These are phyloP conservation scores for Lissonota sp. DNA, from an alignment of 2,888 invertebrate species.

Conservation along the genomic window DNA sequence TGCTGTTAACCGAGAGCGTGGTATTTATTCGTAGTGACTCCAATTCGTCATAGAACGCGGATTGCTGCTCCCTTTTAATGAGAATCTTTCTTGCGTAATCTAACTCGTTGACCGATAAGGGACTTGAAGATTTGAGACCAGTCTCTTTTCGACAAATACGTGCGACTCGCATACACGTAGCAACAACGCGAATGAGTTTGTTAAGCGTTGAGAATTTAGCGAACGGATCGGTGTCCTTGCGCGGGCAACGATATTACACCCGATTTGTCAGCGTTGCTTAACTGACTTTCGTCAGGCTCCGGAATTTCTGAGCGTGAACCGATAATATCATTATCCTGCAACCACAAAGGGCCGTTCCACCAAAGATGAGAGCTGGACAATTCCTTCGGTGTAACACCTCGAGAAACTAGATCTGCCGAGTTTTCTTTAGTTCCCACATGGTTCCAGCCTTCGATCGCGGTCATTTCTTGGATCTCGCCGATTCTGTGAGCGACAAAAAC, in stretches of 20 bases:
- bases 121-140: not conserved
- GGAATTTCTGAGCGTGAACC: not conserved
- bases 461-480: too few species aligned
- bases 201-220: conserved; percentile 22
- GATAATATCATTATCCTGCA: conserved; percentile 14
- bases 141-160: conserved; percentile 4
- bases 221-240: not conserved
- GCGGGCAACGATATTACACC: not conserved
- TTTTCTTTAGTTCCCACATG: too few species aligned
- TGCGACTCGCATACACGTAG: conserved; percentile 44
- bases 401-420: too few species aligned
- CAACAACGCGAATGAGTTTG: conserved; percentile 30
- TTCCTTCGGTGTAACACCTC: too few species aligned
- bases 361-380: too few species aligned
- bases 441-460: too few species aligned
- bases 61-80: conserved; percentile 23
- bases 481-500: too few species aligned
- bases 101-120: conserved; percentile 42
- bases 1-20: conserved; percentile 9
- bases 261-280: conserved; percentile 19
- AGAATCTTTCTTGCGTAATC: conserved; percentile 9
- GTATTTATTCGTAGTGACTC: not conserved
- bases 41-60: conserved; percentile 31
- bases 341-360: too few species aligned
- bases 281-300: not conserved